Evolutionary conservation across 2,797 vertebrate genomes (phyloP).

Genomic region (Serranus cabrilla): DNA sequence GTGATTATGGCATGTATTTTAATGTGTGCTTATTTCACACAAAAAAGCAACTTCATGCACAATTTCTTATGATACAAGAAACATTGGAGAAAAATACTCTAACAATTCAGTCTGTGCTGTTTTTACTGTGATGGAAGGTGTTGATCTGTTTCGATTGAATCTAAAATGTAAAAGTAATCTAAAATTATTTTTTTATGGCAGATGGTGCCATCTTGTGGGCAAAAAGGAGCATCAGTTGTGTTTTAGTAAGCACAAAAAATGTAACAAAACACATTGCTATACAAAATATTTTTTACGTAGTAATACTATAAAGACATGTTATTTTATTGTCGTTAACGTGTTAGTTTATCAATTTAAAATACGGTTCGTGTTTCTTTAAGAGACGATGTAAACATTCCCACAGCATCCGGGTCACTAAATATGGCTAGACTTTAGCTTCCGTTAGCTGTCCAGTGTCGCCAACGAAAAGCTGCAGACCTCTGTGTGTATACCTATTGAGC

Average conservation of each 20-base stretch:
- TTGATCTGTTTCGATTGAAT: background rate
- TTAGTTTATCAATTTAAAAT: background rate
- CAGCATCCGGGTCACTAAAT: slow-evolving; percentile 66
- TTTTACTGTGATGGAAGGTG: background rate
- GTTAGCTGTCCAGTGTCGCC: slow-evolving; percentile 1
- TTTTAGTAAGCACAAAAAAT: background rate
- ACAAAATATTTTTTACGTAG: no score
- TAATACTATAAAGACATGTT: no score
- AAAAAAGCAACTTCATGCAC: no score
- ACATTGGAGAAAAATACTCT: no score
- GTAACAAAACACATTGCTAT: no score
- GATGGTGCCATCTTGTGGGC: slow-evolving; percentile 14
- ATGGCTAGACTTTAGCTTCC: slow-evolving; percentile 21
- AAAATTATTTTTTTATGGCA: no score
- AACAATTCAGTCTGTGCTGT: no score
- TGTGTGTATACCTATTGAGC: slow-evolving; percentile 3
- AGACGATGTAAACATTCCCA: slow-evolving; percentile 33
- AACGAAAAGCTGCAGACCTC: background rate
- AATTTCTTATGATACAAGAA: no score
- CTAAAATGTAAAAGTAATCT: no score
- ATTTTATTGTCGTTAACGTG: background rate
- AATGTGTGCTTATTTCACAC: no score
- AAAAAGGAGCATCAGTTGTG: background rate
- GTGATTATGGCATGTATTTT: no score
- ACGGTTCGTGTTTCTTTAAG: slow-evolving; percentile 48